Evolutionary conservation across 2,797 vertebrate species (phyloP), one percentile per base, ranked within the genome.

Genomic region (Ataeniobius toweri): DNA sequence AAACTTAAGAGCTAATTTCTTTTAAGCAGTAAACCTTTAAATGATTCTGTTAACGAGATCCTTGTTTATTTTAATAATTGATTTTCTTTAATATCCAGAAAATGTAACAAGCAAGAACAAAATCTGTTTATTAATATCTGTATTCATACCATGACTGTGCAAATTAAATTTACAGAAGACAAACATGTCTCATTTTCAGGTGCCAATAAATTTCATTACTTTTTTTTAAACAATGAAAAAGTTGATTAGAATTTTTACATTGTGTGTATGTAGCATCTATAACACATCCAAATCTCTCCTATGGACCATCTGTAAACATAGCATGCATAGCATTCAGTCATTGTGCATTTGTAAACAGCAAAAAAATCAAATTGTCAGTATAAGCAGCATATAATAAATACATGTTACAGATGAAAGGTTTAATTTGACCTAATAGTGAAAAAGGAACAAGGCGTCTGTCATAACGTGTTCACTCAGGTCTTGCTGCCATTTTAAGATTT

Each of bases 201-300:
- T 70, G 13, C 12, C n/a, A 48, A 7, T 14, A 70, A 26, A 46
- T 69, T 80, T 86, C 51, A 71, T 83, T 39, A 80, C 73, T 77
- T 65, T 78, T n/a, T 41, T 74, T 75, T 82, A 53, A 83, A 83
- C 24, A 80, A 89, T 79, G 72, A 83, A 91, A 83, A 90, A 89
- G 80, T 86, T 36, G 36, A 36, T 36, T 67, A 84, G 78, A 86
- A 88, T 80, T 75, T 22, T 77, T 56, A 79, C 16, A 74, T 61
- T 70, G 71, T 80, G 63, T 48, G 3, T 67, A 16, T 51, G 28
- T 63, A 82, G 63, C 70, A 88, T 88, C 56, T 53, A 77, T 74
- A 51, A 26, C 58, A 82, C 77, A 79, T 44, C 69, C 13, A 13
- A n/a, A 71, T 69, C 41, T 78, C 4, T 86, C 16, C 69, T 7